These are phyloP conservation scores for Deilephila porcellus DNA, from an alignment of 2,888 invertebrate genomes.

Conservation along the genomic window DNA sequence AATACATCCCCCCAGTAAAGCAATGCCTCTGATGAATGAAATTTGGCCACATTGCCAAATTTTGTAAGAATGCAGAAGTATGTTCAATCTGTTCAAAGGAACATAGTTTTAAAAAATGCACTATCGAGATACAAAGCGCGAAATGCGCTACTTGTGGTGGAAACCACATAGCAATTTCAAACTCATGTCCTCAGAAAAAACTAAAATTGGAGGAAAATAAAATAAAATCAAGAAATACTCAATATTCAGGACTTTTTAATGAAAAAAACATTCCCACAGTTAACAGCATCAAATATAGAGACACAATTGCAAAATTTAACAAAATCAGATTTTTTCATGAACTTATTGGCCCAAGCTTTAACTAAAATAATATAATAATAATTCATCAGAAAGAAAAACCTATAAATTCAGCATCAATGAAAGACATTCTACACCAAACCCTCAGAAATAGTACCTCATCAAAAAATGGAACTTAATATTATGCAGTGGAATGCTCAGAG, in stretches of 20 bases:
- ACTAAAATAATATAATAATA: background rate
- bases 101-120: background rate
- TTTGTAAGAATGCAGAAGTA: background rate
- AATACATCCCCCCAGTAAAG: background rate
- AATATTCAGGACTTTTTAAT: background rate
- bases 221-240: background rate
- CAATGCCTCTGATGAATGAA: background rate
- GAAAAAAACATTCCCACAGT: background rate
- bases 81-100: background rate
- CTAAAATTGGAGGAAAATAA: background rate
- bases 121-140: background rate
- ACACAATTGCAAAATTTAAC: background rate
- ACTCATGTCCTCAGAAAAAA: background rate
- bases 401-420: background rate
- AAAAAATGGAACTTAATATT: no score
- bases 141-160: background rate
- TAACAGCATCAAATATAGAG: background rate
- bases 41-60: background rate
- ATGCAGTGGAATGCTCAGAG: slow-evolving; percentile 10
- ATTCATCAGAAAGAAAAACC: background rate
- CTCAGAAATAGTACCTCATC: no score
- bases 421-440: background rate
- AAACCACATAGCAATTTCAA: background rate
- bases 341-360: background rate
- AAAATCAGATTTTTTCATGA: background rate